Percentiles rank a stretch among this genome's conserved stretches.
Evolutionary conservation across 1,140 invertebrate genomes (phyloP).

Genomic region (Branchinecta lindahli): DNA sequence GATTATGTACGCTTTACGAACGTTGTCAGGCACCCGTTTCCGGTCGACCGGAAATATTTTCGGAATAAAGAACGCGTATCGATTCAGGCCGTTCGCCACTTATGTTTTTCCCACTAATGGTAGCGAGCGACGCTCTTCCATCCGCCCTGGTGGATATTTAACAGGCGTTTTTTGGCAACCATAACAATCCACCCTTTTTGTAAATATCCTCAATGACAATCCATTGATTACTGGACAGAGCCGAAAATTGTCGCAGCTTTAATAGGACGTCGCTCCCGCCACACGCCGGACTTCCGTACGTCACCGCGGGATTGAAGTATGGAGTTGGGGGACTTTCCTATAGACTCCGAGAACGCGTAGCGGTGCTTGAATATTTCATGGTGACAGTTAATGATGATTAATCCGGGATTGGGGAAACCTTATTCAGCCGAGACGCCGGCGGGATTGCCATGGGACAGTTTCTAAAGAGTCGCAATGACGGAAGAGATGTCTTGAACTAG

Average conservation of each 20-base stretch:
- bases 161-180: constrained; percentile 7
- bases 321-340: not conserved
- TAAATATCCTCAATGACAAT: constrained; percentile 6
- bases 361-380: constrained; percentile 3
- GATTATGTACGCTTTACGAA: too few relatives aligned
- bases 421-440: too few relatives aligned
- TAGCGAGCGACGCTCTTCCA: not conserved
- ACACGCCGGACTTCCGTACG: not conserved
- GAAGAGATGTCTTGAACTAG: too few relatives aligned
- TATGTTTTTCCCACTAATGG: constrained; percentile 7
- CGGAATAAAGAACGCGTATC: too few relatives aligned
- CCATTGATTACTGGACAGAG: constrained; percentile 10
- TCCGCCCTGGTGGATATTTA: not conserved
- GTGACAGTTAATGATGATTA: constrained; percentile 2
- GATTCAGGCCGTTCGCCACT: not conserved
- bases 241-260: constrained; percentile 2
- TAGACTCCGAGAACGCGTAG: not conserved
- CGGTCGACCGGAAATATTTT: too few relatives aligned
- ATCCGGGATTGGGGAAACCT: not conserved
- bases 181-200: constrained; percentile 10
- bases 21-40: too few relatives aligned
- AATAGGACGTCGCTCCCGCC: not conserved
- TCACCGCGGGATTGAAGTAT: constrained; percentile 6
- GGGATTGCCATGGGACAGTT: too few relatives aligned
- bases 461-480: too few relatives aligned